Base-by-base conservation (phyloP, 2,888 invertebrate species). In the Parasteatoda lunata region DNA sequence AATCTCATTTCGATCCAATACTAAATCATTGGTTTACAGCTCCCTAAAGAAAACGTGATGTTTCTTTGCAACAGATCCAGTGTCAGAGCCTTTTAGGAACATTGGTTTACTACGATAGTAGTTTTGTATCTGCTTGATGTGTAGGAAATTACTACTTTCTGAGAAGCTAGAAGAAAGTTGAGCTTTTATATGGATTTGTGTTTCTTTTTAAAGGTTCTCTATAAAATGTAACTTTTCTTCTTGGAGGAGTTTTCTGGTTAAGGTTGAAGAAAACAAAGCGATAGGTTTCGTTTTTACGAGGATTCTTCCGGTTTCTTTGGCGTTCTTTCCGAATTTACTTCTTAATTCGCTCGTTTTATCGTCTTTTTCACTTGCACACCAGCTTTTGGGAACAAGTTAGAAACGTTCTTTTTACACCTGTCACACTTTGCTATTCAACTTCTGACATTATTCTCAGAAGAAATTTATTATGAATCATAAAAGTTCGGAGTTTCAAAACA, bases 11-110 rank as follows among this genome's bases (percentile, higher is more conserved):
- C 72, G 30, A 72, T 65, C 48, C 54, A 45, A 52, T 11, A 76
- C 65, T 83, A 83, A 83, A 83, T 83, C 83, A 83, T 77, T 45
- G 83, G 83, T 83, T 83, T 83, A 83, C 77, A 47, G 83, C 71
- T 83, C 77, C 77, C 70, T 13, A 51, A 83, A 64, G 77, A 66
- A 69, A 76, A n/a, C 70, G 9, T 59, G 48, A 47, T 69, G 59
- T 82, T 68, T 65, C 70, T 15, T 66, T 65, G 72, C 66, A 49
- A 65, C 68, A 69, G 48, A 47, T 30, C 52, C 66, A n/a, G 65
- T 51, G 65, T 30, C 30, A 54, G 15, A 47, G 65, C 77, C 77
- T 77, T 83, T 83, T 83, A 83, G 77, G 66, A 83, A 83, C 83
- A 77, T 83, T 83, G 83, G 70, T 77, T 77, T 77, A 77, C 65